phyloP scores from a whole-genome alignment of 2,888 invertebrate species.

The Pediacus dermestoides region DNA sequence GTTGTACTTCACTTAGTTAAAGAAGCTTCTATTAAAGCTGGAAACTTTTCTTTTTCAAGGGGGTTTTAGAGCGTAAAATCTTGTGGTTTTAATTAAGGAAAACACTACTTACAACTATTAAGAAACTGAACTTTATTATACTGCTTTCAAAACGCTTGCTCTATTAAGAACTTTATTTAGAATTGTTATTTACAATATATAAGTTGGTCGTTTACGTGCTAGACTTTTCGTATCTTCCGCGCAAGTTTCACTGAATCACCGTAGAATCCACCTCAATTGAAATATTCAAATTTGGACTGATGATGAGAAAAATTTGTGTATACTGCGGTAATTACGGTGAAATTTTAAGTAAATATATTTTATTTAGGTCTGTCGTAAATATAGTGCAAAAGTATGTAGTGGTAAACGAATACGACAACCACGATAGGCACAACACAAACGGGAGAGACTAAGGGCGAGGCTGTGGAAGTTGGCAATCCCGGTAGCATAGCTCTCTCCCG shows the following conservation, averaged over 20 bases:
- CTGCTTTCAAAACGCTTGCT: no score
- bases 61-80: conserved; percentile 10
- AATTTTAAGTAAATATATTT: conserved; percentile 7
- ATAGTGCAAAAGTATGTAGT: conserved; percentile 15
- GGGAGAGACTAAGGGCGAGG: conserved; percentile 28
- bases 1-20: conserved; percentile 3
- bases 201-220: no score
- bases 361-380: conserved; percentile 7
- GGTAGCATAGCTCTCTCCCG: conserved; percentile 34
- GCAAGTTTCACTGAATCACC: no score
- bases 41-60: conserved; percentile 10
- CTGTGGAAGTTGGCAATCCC: conserved; percentile 29
- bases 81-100: conserved; percentile 14
- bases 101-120: conserved; percentile 10
- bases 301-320: no score
- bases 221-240: no score
- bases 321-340: no score
- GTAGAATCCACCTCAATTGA: no score
- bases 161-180: no score
- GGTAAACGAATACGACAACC: conserved; percentile 1
- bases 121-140: no score
- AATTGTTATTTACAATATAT: no score
- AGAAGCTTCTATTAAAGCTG: conserved; percentile 12
- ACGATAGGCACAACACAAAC: conserved; percentile 11
- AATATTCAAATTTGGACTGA: no score